These are phyloP conservation scores for Xylocopa sonorina DNA, from an alignment of 1,140 invertebrate genomes.

Conservation along the genomic window DNA sequence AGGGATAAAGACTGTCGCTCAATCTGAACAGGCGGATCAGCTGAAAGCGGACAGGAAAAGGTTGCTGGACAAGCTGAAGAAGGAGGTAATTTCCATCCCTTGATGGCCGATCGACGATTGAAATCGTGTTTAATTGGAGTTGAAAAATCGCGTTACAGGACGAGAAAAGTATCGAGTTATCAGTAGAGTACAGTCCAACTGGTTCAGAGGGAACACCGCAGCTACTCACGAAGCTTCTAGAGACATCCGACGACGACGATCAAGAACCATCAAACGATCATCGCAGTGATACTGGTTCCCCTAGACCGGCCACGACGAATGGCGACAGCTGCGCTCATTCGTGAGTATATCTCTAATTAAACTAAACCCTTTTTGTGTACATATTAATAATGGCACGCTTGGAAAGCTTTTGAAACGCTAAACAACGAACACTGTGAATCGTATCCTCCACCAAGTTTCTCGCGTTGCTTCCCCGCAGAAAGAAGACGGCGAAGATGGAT, in stretches of 20 bases:
- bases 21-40: constrained; percentile 85
- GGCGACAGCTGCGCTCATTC: constrained; percentile 54
- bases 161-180: constrained; percentile 72
- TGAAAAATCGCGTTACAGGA: constrained; percentile 60
- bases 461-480: constrained; percentile 36
- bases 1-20: constrained; percentile 85
- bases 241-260: constrained; percentile 69
- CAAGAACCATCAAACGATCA: constrained; percentile 35
- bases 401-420: neutral
- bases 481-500: constrained; percentile 26
- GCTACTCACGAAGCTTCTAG: constrained; percentile 61
- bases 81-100: constrained; percentile 83
- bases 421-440: neutral
- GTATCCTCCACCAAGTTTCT: neutral
- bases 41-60: constrained; percentile 85
- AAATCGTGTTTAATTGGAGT: too few species aligned
- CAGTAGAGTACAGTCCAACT: constrained; percentile 57
- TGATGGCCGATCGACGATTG: accelerated
- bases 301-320: constrained; percentile 48
- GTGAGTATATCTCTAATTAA: constrained; percentile 46
- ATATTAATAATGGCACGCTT: too few species aligned
- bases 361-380: too few species aligned
- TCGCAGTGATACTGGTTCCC: constrained; percentile 26
- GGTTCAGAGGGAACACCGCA: constrained; percentile 62
- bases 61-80: constrained; percentile 86